Evolutionary conservation across 2,113 vertebrate genomes (phyloP), one percentile per base, ranked within the genome.

Genomic region (Smithornis capensis): DNA sequence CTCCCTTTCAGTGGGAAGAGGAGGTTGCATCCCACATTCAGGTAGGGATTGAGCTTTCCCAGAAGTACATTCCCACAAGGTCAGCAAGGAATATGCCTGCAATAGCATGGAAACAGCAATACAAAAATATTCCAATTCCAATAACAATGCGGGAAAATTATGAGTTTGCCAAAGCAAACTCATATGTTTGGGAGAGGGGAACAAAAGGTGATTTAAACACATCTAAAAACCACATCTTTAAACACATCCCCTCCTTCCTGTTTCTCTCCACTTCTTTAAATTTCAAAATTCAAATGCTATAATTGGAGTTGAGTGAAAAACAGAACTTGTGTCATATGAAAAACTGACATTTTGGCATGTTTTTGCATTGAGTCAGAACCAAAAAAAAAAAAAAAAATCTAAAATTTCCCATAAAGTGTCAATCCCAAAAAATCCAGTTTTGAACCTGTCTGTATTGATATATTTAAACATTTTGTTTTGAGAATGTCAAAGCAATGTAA

Each of bases 211-310:
- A 27, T 31, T 87, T 95, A 89, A 47, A 47, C 45, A 22, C 45
- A 47, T 47, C 45, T 47, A n/a, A n/a, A n/a, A n/a, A n/a, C n/a
- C n/a, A n/a, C n/a, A n/a, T n/a, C n/a, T 31, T 87, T 95, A 89
- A 47, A 47, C 45, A 22, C 45, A 47, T 47, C 45, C 22, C 83
- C 81, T 92, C 56, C 65, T 87, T 75, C 65, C 86, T 92, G 73
- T 91, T 97, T 81, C 82, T 81, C 84, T 67, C 74, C 44, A 31
- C 73, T 92, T 68, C 71, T 93, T 84, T 78, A 62, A 75, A 78
- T 91, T 94, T 91, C 69, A 94, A 91, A 87, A 94, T 91, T 68
- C 44, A 87, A 44, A 64, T 83, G 81, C 92, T 95, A 91, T 97
- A 92, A 91, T 79, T 92, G 77, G 96, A 91, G 15, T 17, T 18